These are phyloP conservation scores for Drosophila yooni DNA, from an alignment of 2,888 invertebrate genomes.

Conservation along the genomic window DNA sequence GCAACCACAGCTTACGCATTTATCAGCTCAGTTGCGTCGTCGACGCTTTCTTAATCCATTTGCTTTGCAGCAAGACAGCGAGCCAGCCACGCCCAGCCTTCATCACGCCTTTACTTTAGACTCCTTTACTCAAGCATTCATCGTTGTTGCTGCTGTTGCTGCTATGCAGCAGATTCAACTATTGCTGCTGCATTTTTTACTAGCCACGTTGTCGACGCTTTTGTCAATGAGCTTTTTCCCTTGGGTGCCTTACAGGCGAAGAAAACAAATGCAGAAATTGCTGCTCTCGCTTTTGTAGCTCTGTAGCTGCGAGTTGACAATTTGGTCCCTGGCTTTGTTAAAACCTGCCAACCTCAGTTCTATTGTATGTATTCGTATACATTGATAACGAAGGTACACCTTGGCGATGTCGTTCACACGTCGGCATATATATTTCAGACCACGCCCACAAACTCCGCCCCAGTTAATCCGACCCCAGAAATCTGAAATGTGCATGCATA, in stretches of 20 bases:
- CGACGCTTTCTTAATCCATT: constrained; percentile 55
- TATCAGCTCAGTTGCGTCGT: constrained; percentile 50
- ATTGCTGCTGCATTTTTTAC: constrained; percentile 22
- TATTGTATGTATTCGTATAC: background rate
- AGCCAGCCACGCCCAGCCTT: constrained; percentile 26
- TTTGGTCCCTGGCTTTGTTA: constrained; percentile 7
- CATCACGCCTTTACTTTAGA: constrained; percentile 40
- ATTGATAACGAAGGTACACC: background rate
- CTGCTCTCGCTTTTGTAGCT: background rate
- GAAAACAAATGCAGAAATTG: constrained; percentile 24
- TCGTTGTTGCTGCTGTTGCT: constrained; percentile 17
- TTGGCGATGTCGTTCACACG: background rate
- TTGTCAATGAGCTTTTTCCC: constrained; percentile 46
- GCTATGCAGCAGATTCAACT: constrained; percentile 8
- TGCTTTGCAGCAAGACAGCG: constrained; percentile 14
- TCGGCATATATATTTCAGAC: no score
- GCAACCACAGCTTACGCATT: constrained; percentile 62
- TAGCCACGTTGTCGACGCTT: constrained; percentile 22
- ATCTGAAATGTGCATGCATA: background rate
- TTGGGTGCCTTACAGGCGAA: constrained; percentile 11
- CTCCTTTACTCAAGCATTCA: constrained; percentile 12
- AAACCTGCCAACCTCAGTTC: background rate
- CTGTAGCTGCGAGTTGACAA: background rate
- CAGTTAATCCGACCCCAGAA: background rate
- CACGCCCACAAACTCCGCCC: background rate